Conservation (phyloP, 2,888 invertebrate species). For the Tetheella fluctuosa region DNA sequence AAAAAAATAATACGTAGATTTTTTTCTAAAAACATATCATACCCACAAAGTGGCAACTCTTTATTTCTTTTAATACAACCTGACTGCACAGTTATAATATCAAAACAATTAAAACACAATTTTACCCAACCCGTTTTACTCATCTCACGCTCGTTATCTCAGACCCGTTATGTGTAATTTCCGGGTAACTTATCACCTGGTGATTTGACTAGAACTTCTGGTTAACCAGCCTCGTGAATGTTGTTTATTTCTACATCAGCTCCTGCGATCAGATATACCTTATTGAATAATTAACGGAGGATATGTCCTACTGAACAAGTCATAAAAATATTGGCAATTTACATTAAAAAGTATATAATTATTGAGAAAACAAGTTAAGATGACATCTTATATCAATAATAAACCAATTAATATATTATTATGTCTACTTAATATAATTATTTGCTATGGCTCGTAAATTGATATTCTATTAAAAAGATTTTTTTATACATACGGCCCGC, state of each 20-base stretch:
- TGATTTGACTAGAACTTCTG: constrained; percentile 6
- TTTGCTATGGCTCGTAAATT: too few species aligned
- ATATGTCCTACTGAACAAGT: neutral
- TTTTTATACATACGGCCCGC: too few species aligned
- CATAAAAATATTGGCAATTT: neutral
- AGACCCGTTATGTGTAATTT: neutral
- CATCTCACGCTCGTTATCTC: neutral
- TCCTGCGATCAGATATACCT: neutral
- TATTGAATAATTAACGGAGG: neutral
- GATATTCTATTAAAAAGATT: too few species aligned
- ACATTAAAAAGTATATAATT: too few species aligned
- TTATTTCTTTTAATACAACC: neutral
- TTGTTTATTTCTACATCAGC: neutral
- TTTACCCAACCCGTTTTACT: constrained; percentile 6
- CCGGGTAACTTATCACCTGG: constrained; percentile 7
- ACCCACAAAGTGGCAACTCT: too few species aligned
- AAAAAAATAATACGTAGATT: too few species aligned
- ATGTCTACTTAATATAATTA: too few species aligned
- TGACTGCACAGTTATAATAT: neutral
- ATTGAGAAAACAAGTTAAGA: too few species aligned
- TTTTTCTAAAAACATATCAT: too few species aligned
- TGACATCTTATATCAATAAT: too few species aligned
- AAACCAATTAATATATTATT: too few species aligned
- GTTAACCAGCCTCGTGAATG: neutral
- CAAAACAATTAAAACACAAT: constrained; percentile 8